Evolutionary conservation across 2,888 invertebrate genomes (phyloP).

Genomic region (Willowsia nigromaculata): DNA sequence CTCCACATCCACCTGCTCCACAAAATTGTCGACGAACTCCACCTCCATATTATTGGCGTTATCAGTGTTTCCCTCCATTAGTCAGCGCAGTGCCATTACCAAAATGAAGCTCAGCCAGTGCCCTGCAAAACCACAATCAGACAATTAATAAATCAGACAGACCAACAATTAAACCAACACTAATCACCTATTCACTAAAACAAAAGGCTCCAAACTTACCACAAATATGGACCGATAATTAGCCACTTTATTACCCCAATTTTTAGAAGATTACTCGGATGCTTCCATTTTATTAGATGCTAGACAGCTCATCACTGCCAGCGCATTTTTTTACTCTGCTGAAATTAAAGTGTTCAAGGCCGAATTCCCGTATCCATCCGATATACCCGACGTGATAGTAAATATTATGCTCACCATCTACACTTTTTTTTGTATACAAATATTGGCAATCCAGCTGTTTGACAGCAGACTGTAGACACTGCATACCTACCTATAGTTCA

Average conservation of each 20-base stretch:
- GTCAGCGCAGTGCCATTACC: no score
- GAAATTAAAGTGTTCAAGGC: not conserved
- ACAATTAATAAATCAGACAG: no score
- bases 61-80: not conserved
- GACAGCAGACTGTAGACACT: not conserved
- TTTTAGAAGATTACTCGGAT: no score
- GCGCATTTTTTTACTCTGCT: not conserved
- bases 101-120: no score
- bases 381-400: no score
- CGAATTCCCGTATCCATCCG: constrained; percentile 20
- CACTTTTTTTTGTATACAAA: not conserved
- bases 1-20: no score
- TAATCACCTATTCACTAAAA: no score
- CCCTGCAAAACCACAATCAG: no score
- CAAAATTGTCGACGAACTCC: not conserved
- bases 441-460: constrained; percentile 1
- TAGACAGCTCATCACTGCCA: not conserved
- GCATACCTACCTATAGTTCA: not conserved
- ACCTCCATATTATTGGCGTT: not conserved
- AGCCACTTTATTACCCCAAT: no score
- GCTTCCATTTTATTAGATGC: not conserved
- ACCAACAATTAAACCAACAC: no score
- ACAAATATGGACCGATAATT: no score
- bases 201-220: no score
- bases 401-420: not conserved